A percentile compares a stretch with the other conserved stretches of the same genome.
These are phyloP conservation scores for Anticlea derivata DNA, from an alignment of 2,888 invertebrate genomes.

Conservation along the genomic window DNA sequence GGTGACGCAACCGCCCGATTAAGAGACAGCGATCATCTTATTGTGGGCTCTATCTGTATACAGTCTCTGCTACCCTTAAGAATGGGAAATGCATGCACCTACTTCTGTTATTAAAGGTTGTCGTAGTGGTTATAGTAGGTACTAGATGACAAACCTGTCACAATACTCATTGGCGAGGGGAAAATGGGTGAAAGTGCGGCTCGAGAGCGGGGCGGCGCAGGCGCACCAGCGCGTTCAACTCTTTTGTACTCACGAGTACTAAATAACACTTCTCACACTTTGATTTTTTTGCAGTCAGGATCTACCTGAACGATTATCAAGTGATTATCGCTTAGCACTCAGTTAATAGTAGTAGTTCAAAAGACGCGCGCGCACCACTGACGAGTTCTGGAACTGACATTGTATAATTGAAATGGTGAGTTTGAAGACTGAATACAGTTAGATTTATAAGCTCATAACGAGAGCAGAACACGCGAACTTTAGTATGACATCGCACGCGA, in stretches of 20 bases:
- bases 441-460: slow-evolving; percentile 11
- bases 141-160: slow-evolving; percentile 9
- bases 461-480: slow-evolving; percentile 19
- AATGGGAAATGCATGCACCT: no score
- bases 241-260: background rate
- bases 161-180: background rate
- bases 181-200: background rate
- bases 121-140: no score
- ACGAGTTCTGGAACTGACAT: slow-evolving; percentile 6
- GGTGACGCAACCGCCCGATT: no score
- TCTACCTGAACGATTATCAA: no score
- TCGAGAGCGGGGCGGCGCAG: background rate
- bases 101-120: no score
- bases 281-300: no score
- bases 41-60: no score
- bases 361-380: slow-evolving; percentile 2
- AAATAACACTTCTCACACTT: background rate
- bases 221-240: slow-evolving; percentile 1
- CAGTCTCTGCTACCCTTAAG: no score
- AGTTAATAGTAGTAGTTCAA: no score
- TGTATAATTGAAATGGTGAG: slow-evolving; percentile 6
- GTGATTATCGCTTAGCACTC: no score
- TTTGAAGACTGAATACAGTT: slow-evolving; percentile 14
- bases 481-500: background rate
- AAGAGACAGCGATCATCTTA: no score